Percentiles rank a stretch among this genome's conserved stretches.
phyloP scores from a whole-genome alignment of 2,797 vertebrate species.

The Syncerus caffer region DNA sequence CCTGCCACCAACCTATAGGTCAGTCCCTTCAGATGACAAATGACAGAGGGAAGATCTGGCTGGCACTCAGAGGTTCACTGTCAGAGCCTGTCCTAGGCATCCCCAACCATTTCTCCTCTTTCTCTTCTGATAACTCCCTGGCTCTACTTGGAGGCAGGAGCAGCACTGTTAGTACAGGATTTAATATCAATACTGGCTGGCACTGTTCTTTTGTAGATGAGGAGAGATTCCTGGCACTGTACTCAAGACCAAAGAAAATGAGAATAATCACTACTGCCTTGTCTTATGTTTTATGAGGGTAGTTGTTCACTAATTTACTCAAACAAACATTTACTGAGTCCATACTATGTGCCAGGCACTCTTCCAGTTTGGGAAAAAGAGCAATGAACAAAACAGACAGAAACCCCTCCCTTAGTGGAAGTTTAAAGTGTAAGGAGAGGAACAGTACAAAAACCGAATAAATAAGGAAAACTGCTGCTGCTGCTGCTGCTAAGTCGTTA shows the following conservation, averaged over 20 bases:
- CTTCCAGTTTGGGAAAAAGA: background rate
- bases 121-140: background rate
- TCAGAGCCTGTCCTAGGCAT: background rate
- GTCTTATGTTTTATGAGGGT: background rate
- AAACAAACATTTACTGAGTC: background rate
- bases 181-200: background rate
- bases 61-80: background rate
- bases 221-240: background rate
- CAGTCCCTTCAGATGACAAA: background rate
- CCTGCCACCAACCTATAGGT: background rate
- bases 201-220: background rate
- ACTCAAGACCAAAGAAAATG: background rate
- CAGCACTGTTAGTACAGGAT: background rate
- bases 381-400: background rate
- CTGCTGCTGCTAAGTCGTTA: too few relatives aligned
- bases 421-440: background rate
- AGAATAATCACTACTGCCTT: background rate
- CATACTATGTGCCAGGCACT: background rate
- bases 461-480: background rate
- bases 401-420: background rate
- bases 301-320: constrained; percentile 5
- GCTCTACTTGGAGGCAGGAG: background rate
- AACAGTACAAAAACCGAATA: background rate
- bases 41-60: background rate
- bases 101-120: background rate